phyloP scores from a whole-genome alignment of 2,888 invertebrate genomes.

The Mesorhabditis spiculigera region DNA sequence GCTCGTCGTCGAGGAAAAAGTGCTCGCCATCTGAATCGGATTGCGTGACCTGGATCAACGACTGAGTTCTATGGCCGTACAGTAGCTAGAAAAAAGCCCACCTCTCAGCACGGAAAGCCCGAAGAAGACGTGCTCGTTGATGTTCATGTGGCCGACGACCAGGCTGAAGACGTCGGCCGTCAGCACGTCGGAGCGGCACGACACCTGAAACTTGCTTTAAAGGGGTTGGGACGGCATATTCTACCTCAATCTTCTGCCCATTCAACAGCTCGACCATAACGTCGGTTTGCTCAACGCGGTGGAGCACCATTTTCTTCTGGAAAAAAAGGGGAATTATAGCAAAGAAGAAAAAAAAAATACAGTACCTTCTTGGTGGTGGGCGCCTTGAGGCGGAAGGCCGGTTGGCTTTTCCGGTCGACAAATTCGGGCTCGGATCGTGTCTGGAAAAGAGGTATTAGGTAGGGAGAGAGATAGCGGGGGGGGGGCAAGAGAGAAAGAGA shows the following conservation, averaged over 20 bases:
- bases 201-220: conserved; percentile 34
- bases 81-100: conserved; percentile 24
- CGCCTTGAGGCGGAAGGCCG: conserved; percentile 59
- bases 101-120: conserved; percentile 61
- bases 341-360: background rate
- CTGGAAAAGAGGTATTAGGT: conserved; percentile 38
- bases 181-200: conserved; percentile 60
- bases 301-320: conserved; percentile 46
- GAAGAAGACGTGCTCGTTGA: conserved; percentile 62
- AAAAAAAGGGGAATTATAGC: conserved; percentile 15
- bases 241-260: conserved; percentile 61
- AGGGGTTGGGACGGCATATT: background rate
- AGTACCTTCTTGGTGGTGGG: conserved; percentile 51
- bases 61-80: background rate
- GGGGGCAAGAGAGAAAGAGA: background rate
- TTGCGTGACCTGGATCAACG: background rate
- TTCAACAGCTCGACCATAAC: conserved; percentile 61
- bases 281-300: conserved; percentile 48
- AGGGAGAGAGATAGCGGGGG: background rate
- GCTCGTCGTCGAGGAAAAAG: conserved; percentile 61
- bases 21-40: conserved; percentile 62
- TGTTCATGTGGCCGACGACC: conserved; percentile 60
- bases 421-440: conserved; percentile 61
- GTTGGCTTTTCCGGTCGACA: conserved; percentile 57
- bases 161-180: conserved; percentile 61